A percentile compares a stretch with the other conserved stretches of the same genome.
Conservation (phyloP, 2,888 invertebrate genomes). For the Eristalis tenax region DNA sequence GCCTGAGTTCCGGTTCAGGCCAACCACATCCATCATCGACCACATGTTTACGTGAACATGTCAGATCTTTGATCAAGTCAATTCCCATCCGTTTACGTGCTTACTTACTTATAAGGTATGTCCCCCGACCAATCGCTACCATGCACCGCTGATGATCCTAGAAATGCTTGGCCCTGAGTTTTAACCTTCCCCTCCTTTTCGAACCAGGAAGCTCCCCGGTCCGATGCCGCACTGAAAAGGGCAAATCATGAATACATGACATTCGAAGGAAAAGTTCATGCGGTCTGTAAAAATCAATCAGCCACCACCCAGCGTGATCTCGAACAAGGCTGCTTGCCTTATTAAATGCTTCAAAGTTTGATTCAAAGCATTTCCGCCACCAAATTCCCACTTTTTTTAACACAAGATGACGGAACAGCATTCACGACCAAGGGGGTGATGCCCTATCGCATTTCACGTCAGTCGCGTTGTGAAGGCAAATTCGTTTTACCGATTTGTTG, state of each 20-base stretch:
- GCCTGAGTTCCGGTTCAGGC: no score
- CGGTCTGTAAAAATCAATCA: not conserved
- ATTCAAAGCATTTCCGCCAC: not conserved
- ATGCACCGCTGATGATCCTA: no score
- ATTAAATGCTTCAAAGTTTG: not conserved
- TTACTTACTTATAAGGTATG: no score
- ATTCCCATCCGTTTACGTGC: no score
- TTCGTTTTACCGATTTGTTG: not conserved
- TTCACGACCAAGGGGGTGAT: not conserved
- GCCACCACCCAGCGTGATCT: not conserved
- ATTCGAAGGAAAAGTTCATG: not conserved
- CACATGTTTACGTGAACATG: no score
- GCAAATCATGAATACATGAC: not conserved
- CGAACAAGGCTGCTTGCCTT: not conserved
- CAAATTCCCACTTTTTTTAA: slow-evolving; percentile 17
- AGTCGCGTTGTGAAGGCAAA: not conserved
- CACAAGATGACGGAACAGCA: not conserved
- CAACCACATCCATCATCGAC: no score
- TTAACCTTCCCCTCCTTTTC: no score
- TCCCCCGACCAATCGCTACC: no score
- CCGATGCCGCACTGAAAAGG: no score
- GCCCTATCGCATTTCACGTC: slow-evolving; percentile 3
- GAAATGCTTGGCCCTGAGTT: no score
- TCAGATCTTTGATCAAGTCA: no score
- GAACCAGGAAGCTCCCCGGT: no score